Conservation (phyloP, 2,888 invertebrate genomes). For the Cheilosia grossa region DNA sequence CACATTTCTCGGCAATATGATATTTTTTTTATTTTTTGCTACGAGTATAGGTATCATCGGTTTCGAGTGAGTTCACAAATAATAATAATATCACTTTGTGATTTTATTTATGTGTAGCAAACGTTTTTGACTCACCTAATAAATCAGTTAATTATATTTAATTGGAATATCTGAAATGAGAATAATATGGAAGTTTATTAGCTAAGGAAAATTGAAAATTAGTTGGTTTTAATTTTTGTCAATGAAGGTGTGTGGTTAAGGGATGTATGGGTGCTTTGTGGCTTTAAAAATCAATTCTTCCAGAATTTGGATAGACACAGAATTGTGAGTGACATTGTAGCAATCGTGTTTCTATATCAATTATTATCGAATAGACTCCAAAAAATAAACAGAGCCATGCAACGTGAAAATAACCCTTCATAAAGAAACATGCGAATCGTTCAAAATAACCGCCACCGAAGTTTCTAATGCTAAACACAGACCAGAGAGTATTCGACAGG, state of each 20-base stretch:
- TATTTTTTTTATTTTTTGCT: slow-evolving; percentile 7
- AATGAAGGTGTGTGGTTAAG: not conserved
- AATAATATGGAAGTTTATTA: not conserved
- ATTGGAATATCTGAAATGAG: slow-evolving; percentile 51
- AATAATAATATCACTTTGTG: not conserved
- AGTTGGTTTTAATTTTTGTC: not conserved
- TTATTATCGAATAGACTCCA: no score
- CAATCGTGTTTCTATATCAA: no score
- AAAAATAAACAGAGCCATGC: no score
- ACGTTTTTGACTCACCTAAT: slow-evolving; percentile 50
- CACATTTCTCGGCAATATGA: slow-evolving; percentile 17
- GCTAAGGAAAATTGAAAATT: not conserved
- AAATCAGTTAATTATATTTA: slow-evolving; percentile 36
- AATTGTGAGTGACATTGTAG: no score
- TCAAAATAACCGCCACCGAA: no score
- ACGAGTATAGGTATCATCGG: no score
- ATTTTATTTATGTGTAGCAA: not conserved
- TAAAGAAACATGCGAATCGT: no score
- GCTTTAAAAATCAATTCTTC: no score
- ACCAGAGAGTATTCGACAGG: no score
- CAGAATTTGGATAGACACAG: no score
- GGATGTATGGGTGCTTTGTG: not conserved
- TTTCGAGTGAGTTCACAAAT: not conserved
- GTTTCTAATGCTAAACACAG: no score
- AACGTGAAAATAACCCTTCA: no score